Evolutionary conservation across 2,113 vertebrate species (phyloP).

Genomic region (Antechinus stuartii): DNA sequence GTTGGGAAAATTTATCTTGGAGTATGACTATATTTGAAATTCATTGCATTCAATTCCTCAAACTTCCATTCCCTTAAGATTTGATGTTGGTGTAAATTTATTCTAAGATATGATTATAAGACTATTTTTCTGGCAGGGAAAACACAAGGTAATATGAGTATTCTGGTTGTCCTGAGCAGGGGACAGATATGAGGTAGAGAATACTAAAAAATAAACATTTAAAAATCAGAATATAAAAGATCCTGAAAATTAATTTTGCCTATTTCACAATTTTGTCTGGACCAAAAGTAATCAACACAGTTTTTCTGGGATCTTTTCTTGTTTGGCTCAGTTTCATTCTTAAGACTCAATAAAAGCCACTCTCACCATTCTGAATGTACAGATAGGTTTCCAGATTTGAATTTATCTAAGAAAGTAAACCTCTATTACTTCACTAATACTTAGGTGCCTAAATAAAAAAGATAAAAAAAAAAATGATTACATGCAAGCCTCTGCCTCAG

Average conservation of each 20-base stretch:
- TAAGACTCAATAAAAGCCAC: not conserved
- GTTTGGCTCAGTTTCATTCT: not conserved
- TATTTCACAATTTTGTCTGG: not conserved
- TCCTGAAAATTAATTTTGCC: not conserved
- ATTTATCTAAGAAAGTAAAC: not conserved
- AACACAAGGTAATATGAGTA: not conserved
- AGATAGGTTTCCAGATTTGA: not conserved
- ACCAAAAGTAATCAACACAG: not conserved
- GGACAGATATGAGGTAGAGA: not conserved
- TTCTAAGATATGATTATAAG: not conserved
- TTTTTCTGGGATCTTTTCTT: not conserved
- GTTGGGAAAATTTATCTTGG: not conserved
- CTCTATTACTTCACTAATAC: not conserved
- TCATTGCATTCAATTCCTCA: not conserved
- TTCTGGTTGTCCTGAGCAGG: not conserved
- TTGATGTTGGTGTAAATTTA: not conserved
- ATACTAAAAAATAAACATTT: not conserved
- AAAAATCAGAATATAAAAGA: not conserved
- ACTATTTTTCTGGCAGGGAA: not conserved
- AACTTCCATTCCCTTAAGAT: not conserved
- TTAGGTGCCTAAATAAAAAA: not conserved
- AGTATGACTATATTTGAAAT: not conserved
- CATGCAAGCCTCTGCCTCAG: not conserved
- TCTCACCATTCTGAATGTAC: not conserved
- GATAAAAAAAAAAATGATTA: not conserved